These are phyloP conservation scores for Bibio marci DNA, from an alignment of 2,888 invertebrate genomes.

Conservation along the genomic window DNA sequence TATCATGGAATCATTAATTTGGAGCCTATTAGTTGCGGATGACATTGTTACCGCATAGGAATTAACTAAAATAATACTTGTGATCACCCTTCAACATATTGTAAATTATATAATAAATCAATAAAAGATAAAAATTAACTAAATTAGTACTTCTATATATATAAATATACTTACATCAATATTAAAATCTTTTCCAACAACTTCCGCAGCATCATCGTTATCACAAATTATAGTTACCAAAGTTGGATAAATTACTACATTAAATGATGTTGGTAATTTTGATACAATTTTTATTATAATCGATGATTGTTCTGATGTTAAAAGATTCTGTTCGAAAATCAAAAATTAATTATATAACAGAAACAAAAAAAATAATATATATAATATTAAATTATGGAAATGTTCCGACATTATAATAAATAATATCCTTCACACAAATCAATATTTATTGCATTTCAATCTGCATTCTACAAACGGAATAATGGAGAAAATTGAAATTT, in stretches of 20 bases:
- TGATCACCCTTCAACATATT: not conserved
- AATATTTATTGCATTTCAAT: not conserved
- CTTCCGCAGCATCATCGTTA: slow-evolving; percentile 24
- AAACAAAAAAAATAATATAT: too few relatives aligned
- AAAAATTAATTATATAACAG: not conserved
- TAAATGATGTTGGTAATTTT: slow-evolving; percentile 25
- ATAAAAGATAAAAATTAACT: not conserved
- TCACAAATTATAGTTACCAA: slow-evolving; percentile 25
- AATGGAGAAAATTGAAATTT: too few relatives aligned
- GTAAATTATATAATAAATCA: not conserved
- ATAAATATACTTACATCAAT: slow-evolving; percentile 20
- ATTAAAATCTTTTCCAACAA: slow-evolving; percentile 26
- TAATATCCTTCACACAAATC: not conserved
- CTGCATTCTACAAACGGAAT: not conserved
- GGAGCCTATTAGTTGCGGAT: too few relatives aligned
- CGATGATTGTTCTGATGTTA: slow-evolving; percentile 26
- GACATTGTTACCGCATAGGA: too few relatives aligned
- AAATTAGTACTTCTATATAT: too few relatives aligned
- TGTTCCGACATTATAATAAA: not conserved
- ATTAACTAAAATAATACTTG: not conserved
- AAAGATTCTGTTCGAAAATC: slow-evolving; percentile 19
- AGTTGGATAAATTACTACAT: slow-evolving; percentile 28
- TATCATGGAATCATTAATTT: too few relatives aligned
- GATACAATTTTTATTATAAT: slow-evolving; percentile 26
- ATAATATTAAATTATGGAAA: too few relatives aligned